A percentile compares a stretch with the other conserved stretches of the same genome.
These are phyloP conservation scores for Agriotes lineatus DNA, from an alignment of 2,888 invertebrate genomes.

Conservation along the genomic window DNA sequence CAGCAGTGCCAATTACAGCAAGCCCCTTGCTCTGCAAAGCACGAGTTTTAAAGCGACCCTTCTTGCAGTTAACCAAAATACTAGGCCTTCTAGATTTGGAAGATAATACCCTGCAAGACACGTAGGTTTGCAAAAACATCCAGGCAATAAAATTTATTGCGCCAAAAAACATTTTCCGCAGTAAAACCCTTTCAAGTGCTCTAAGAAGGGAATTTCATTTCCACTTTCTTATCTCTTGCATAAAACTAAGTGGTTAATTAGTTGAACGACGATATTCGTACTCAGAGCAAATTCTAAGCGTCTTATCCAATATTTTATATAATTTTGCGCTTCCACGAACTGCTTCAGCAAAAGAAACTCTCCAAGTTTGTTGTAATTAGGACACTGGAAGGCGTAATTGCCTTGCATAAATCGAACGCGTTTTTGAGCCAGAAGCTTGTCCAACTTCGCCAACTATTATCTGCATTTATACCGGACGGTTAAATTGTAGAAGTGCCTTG, in stretches of 20 bases:
- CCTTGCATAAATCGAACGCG: too few relatives aligned
- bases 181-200: slow-evolving; percentile 1
- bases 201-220: slow-evolving; percentile 26
- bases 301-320: slow-evolving; percentile 9
- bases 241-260: slow-evolving; percentile 51
- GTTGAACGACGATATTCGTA: slow-evolving; percentile 12
- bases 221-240: slow-evolving; percentile 45
- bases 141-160: neutral
- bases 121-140: neutral
- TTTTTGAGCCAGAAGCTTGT: too few relatives aligned
- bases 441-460: too few relatives aligned
- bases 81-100: too few relatives aligned
- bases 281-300: slow-evolving; percentile 9
- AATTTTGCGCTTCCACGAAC: neutral
- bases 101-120: too few relatives aligned
- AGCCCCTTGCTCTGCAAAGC: neutral
- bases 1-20: neutral
- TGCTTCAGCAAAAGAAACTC: neutral
- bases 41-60: too few relatives aligned
- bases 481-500: too few relatives aligned
- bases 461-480: too few relatives aligned
- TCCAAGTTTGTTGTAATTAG: neutral
- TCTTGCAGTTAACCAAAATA: neutral
- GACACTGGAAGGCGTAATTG: neutral
- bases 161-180: neutral